Evolutionary conservation across 1,140 invertebrate species (phyloP).

Genomic region (Brachionus paranguensis): DNA sequence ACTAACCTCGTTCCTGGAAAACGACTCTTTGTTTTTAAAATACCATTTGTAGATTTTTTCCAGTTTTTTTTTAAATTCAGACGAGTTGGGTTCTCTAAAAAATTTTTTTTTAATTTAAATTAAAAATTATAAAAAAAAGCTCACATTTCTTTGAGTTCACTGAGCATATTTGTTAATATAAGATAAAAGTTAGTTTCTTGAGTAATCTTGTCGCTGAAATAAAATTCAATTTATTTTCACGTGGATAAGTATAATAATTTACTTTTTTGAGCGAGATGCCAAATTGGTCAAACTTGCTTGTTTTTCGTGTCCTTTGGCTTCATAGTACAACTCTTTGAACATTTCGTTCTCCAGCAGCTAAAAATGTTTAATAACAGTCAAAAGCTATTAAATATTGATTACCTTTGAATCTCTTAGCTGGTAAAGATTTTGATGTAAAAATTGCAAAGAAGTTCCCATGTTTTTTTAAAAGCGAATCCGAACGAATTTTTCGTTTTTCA

Average conservation of each 20-base stretch:
- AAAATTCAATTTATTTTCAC: neutral
- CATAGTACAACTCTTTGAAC: slow-evolving; percentile 24
- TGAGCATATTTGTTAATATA: slow-evolving; percentile 26
- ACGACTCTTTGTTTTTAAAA: neutral
- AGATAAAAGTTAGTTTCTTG: slow-evolving; percentile 35
- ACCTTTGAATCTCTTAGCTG: slow-evolving; percentile 12
- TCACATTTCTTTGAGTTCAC: slow-evolving; percentile 32
- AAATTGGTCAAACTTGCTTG: slow-evolving; percentile 9
- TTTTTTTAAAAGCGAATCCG: neutral
- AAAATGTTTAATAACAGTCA: neutral
- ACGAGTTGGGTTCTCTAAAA: neutral
- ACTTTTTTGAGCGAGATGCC: slow-evolving; percentile 19
- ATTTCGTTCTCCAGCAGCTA: slow-evolving; percentile 8
- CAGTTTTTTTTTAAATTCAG: neutral
- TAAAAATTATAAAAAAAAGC: neutral
- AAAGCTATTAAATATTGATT: neutral
- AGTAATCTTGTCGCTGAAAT: slow-evolving; percentile 1
- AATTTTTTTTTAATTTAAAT: neutral
- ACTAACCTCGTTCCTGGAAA: neutral
- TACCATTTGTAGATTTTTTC: slow-evolving; percentile 40
- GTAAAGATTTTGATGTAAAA: slow-evolving; percentile 38
- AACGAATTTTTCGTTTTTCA: neutral
- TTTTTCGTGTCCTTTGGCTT: slow-evolving; percentile 22
- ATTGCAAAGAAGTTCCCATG: slow-evolving; percentile 32
- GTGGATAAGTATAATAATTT: neutral